Evolutionary conservation across 2,797 vertebrate genomes (phyloP).

Genomic region (Furcifer pardalis): DNA sequence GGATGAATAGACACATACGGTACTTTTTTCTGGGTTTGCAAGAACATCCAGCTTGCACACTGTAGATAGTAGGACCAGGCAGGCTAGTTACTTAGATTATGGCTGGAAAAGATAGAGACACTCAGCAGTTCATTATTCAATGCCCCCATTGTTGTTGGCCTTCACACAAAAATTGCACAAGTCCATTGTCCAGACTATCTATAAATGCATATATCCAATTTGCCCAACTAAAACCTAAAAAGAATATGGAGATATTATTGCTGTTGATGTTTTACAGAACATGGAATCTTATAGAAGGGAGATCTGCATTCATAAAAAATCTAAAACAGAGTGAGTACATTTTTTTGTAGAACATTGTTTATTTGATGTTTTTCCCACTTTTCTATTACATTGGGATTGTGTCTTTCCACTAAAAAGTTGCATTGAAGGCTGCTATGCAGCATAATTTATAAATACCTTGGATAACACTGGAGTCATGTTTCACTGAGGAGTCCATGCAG

Average conservation of each 20-base stretch:
- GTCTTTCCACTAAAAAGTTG: too few relatives aligned
- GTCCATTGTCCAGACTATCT: background rate
- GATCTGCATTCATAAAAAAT: constrained; percentile 96
- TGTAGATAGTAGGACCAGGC: background rate
- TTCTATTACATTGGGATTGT: too few relatives aligned
- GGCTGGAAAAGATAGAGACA: background rate
- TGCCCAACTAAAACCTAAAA: background rate
- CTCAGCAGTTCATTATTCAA: background rate
- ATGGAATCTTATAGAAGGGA: constrained; percentile 94
- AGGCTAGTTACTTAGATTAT: background rate
- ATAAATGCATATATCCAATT: background rate
- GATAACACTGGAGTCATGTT: too few relatives aligned
- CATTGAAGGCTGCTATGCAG: too few relatives aligned
- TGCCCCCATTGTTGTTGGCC: background rate
- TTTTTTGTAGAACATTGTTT: constrained; percentile 12
- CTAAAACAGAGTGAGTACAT: constrained; percentile 91
- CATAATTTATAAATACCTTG: too few relatives aligned
- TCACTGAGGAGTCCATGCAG: too few relatives aligned
- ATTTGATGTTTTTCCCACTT: background rate
- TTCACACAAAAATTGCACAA: background rate
- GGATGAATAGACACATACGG: background rate
- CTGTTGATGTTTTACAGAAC: constrained; percentile 83
- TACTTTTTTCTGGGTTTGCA: background rate
- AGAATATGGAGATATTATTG: background rate
- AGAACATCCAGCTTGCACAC: background rate